Percentiles rank a stretch among this genome's conserved stretches.
Evolutionary conservation across 2,888 invertebrate genomes (phyloP).

Genomic region (Taenaris catops): DNA sequence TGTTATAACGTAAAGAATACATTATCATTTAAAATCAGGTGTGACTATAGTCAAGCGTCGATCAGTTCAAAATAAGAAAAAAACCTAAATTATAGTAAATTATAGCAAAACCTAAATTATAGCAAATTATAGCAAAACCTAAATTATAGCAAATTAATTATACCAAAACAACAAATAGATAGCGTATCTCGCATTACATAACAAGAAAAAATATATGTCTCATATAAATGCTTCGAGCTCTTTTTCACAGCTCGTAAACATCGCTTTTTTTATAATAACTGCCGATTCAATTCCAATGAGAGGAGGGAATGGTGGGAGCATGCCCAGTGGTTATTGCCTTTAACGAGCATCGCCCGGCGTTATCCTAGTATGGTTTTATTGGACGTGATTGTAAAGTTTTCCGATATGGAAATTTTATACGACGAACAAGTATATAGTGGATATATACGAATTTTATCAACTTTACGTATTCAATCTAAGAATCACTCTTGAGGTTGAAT

Average conservation of each 20-base stretch:
- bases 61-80: too few species aligned
- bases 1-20: too few species aligned
- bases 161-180: too few species aligned
- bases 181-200: too few species aligned
- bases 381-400: slow-evolving; percentile 18
- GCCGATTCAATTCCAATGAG: slow-evolving; percentile 63
- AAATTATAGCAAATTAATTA: too few species aligned
- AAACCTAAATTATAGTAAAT: too few species aligned
- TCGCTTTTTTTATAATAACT: slow-evolving; percentile 32
- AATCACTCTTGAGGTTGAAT: too few species aligned
- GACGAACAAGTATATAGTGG: slow-evolving; percentile 1
- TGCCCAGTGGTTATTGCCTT: slow-evolving; percentile 40
- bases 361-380: slow-evolving; percentile 37
- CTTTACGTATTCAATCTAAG: not conserved
- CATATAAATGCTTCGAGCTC: slow-evolving; percentile 1
- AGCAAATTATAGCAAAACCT: too few species aligned
- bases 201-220: too few species aligned
- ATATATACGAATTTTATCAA: slow-evolving; percentile 1
- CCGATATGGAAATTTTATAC: slow-evolving; percentile 6
- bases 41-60: too few species aligned
- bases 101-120: too few species aligned
- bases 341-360: slow-evolving; percentile 24
- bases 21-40: too few species aligned
- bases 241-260: slow-evolving; percentile 26
- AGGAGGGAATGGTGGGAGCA: slow-evolving; percentile 40